phyloP scores from a whole-genome alignment of 2,113 vertebrate genomes.

The Gobio gobio region DNA sequence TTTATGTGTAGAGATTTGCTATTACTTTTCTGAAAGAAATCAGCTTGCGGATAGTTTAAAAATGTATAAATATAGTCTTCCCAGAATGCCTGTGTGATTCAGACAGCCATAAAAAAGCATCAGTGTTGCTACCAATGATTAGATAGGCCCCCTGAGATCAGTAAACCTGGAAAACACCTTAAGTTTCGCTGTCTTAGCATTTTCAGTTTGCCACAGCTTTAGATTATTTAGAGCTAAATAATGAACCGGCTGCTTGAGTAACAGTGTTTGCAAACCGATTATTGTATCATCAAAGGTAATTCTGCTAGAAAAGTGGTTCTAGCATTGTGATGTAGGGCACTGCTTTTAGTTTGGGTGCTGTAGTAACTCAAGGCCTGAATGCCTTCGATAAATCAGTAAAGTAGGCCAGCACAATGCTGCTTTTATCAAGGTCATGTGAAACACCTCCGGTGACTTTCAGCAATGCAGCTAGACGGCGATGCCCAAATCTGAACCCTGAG shows the following conservation, averaged over 20 bases:
- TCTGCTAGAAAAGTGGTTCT: background rate
- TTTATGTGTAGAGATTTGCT: background rate
- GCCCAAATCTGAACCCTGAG: background rate
- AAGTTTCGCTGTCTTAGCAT: background rate
- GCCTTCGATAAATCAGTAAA: conserved; percentile 33
- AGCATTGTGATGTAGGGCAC: conserved; percentile 35
- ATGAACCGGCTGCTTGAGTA: background rate
- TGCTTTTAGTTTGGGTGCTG: conserved; percentile 5
- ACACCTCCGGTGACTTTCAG: conserved; percentile 23
- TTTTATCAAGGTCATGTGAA: conserved; percentile 42
- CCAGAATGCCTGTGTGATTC: background rate
- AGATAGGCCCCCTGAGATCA: conserved; percentile 1
- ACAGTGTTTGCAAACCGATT: background rate
- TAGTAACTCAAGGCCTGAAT: conserved; percentile 35
- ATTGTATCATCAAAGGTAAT: background rate
- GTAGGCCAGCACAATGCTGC: conserved; percentile 45
- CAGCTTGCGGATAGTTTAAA: too few species aligned
- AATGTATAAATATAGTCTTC: background rate
- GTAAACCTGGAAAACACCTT: background rate
- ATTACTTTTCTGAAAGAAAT: background rate
- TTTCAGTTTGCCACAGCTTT: background rate
- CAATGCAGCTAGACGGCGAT: background rate
- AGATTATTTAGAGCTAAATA: conserved; percentile 1
- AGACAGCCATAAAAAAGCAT: background rate
- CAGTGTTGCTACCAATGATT: background rate